Conservation (phyloP, 1,140 invertebrate genomes). For the Zaprionus taronus region DNA sequence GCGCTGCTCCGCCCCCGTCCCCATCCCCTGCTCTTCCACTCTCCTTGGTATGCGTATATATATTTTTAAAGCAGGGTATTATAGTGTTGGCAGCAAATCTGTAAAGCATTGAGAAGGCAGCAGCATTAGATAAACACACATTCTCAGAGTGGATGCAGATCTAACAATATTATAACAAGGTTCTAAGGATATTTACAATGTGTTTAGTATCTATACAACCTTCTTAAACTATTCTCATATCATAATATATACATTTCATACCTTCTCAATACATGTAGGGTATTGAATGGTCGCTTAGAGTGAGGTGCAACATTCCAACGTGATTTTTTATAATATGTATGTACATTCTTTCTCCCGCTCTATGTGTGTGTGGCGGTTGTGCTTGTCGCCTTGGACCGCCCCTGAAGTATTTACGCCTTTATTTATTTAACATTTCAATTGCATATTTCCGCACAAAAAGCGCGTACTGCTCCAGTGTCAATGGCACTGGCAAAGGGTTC, state of each 20-base stretch:
- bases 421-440: conserved; percentile 84
- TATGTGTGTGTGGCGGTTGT: conserved; percentile 40
- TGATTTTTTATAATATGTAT: conserved; percentile 56
- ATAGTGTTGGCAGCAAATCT: conserved; percentile 14
- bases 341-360: conserved; percentile 12
- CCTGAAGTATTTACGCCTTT: conserved; percentile 83
- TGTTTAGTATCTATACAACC: background rate
- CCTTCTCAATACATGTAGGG: background rate
- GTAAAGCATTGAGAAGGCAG: conserved; percentile 1
- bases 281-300: background rate
- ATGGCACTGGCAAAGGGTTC: conserved; percentile 64
- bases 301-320: background rate
- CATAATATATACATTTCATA: background rate
- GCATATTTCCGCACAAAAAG: conserved; percentile 82
- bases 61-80: conserved; percentile 18
- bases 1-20: background rate
- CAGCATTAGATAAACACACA: background rate
- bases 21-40: background rate
- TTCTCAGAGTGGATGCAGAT: background rate
- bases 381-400: conserved; percentile 47
- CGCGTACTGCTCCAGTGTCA: conserved; percentile 60
- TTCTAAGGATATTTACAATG: background rate
- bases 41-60: background rate
- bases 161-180: background rate
- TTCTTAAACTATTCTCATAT: background rate